Evolutionary conservation across 1,140 invertebrate genomes (phyloP), one percentile per base, ranked within the genome.

Genomic region (Pseudachorutes palmiensis): DNA sequence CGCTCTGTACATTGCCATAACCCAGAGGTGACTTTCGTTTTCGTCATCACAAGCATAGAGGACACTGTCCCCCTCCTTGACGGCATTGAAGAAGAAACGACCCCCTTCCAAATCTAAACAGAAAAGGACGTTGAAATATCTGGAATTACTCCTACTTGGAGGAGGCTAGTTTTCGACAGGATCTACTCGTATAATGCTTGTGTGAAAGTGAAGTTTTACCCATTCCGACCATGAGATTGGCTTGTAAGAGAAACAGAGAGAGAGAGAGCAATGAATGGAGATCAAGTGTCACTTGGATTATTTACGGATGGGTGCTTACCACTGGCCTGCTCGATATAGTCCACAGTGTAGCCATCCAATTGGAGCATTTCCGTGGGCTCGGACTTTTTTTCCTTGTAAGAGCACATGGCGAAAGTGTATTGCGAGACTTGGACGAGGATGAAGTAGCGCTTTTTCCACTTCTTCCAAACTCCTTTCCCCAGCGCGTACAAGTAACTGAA

Each of bases 321-420:
- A 80, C 87, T 89, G 68, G 90, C 89, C 73, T 92, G 85, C 81
- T 98, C 96, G 76, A 97, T 97, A 79, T 99, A 99, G 79, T 99
- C 97, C 19, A 99, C 96, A 65, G 96, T 99, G 79, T 97, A 99
- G 1, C 94, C 95, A 82, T 99, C 96, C 28, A 99, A 81, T 78
- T 98, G 95, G 90, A 98, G 94, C 91, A 99, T 97, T 81, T 99
- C 97, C 57, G 94, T 94, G 0, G 97, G 97, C 79, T 99, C 96
- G 26, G 94, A 91, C 81, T 98, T 98, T 81, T 98, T 99, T 78
- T 99, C 95, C 78, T 97, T 92, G 79, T 98, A 99, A 76, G 92
- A 98, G 81, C 97, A 99, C 86, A 99, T 94, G 30, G 96, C 97
- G 84, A 99, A 99, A 33, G 96, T 98, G 80, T 99, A 99, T 82